Conservation (phyloP, 2,888 invertebrate species). For the Phoenoteleia sp. region DNA sequence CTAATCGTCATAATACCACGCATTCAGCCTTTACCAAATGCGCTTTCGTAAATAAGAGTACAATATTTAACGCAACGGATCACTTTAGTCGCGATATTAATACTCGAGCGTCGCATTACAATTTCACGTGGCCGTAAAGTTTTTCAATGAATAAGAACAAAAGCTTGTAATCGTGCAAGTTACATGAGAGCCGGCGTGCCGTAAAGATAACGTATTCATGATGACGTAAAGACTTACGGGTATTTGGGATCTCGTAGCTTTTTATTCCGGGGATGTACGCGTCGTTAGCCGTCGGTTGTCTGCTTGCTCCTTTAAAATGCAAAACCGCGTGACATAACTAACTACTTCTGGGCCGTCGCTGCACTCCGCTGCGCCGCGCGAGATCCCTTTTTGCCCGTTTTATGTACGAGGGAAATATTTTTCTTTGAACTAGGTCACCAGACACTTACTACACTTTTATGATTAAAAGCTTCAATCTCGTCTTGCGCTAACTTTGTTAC, state of each 20-base stretch:
- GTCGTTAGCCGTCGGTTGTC: conserved; percentile 80
- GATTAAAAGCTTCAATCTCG: conserved; percentile 74
- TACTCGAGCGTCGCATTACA: neutral
- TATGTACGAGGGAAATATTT: conserved; percentile 75
- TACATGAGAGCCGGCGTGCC: neutral
- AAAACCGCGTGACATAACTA: conserved; percentile 81
- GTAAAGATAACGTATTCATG: conserved; percentile 55
- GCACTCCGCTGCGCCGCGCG: conserved; percentile 29
- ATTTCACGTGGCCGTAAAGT: conserved; percentile 30
- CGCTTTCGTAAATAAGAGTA: conserved; percentile 7
- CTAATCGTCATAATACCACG: too few relatives aligned
- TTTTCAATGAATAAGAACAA: conserved; percentile 58
- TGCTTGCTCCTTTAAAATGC: conserved; percentile 81
- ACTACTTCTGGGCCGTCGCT: conserved; percentile 77
- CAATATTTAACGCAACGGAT: neutral
- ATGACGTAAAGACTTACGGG: conserved; percentile 61
- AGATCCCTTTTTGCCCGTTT: conserved; percentile 22
- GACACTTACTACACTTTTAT: conserved; percentile 74
- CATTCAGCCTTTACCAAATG: too few relatives aligned
- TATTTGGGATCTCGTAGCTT: conserved; percentile 58
- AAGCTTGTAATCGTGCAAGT: conserved; percentile 4
- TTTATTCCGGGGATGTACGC: conserved; percentile 77
- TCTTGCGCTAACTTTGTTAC: conserved; percentile 74
- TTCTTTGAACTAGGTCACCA: conserved; percentile 79
- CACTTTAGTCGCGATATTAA: neutral